These are phyloP conservation scores for Leucoraja erinaceus DNA, from an alignment of 2,113 vertebrate species.

Conservation along the genomic window DNA sequence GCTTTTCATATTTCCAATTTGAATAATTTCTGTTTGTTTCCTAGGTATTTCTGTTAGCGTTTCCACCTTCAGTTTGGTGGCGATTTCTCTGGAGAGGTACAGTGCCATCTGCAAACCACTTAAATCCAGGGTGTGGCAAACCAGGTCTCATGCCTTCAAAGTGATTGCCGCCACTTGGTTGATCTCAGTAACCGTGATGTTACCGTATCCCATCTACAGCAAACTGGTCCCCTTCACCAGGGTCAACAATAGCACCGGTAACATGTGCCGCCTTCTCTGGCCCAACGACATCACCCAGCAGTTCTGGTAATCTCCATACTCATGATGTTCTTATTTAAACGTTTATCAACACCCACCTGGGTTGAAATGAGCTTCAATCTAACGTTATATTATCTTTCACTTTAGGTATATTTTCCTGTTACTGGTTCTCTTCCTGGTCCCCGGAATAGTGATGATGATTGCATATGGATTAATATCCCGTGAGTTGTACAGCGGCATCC, in stretches of 20 bases:
- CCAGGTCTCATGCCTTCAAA: slow-evolving; percentile 85
- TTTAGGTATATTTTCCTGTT: slow-evolving; percentile 84
- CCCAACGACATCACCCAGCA: slow-evolving; percentile 78
- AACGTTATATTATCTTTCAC: slow-evolving; percentile 34
- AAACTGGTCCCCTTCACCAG: slow-evolving; percentile 79
- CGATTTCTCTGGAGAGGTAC: slow-evolving; percentile 93
- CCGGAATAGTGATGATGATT: slow-evolving; percentile 86
- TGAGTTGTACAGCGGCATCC: slow-evolving; percentile 89
- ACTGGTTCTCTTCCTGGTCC: slow-evolving; percentile 84
- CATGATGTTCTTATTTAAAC: background rate
- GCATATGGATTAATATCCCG: slow-evolving; percentile 88
- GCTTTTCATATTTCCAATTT: background rate
- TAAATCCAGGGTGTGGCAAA: slow-evolving; percentile 89
- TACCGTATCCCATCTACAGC: slow-evolving; percentile 89
- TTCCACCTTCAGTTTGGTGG: slow-evolving; percentile 91
- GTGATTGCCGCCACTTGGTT: slow-evolving; percentile 89
- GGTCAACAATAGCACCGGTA: slow-evolving; percentile 72
- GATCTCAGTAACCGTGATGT: slow-evolving; percentile 81
- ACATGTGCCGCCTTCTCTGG: slow-evolving; percentile 88
- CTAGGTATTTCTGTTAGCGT: slow-evolving; percentile 88
- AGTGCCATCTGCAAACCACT: slow-evolving; percentile 93
- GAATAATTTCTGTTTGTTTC: slow-evolving; percentile 38
- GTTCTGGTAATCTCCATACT: slow-evolving; percentile 71
- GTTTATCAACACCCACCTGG: background rate
- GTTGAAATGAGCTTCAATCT: background rate